phyloP scores from a whole-genome alignment of 2,113 vertebrate species.

The Electrona antarctica region DNA sequence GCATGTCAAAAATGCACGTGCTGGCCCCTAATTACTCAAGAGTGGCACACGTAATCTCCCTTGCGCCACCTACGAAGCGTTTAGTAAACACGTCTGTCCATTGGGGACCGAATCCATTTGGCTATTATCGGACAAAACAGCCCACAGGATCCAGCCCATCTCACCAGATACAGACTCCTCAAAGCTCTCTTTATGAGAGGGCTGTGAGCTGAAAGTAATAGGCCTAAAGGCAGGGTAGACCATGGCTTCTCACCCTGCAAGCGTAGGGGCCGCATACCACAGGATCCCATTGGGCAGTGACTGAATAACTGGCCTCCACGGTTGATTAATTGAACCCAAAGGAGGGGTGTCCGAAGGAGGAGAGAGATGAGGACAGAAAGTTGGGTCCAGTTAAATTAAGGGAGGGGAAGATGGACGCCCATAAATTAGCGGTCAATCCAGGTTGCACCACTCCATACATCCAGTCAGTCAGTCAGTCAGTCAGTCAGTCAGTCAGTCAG shows the following conservation, averaged over 20 bases:
- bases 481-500: too few relatives aligned
- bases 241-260: slow-evolving; percentile 76
- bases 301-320: slow-evolving; percentile 72
- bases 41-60: slow-evolving; percentile 65
- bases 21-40: slow-evolving; percentile 38
- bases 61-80: slow-evolving; percentile 49
- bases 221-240: slow-evolving; percentile 68
- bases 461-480: slow-evolving; percentile 12
- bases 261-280: slow-evolving; percentile 70
- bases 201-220: slow-evolving; percentile 80
- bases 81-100: slow-evolving; percentile 74
- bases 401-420: slow-evolving; percentile 42
- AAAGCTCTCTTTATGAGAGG: slow-evolving; percentile 73
- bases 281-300: slow-evolving; percentile 62
- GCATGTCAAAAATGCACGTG: neutral
- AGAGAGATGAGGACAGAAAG: slow-evolving; percentile 41
- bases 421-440: slow-evolving; percentile 49
- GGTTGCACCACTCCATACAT: slow-evolving; percentile 42
- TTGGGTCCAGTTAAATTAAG: slow-evolving; percentile 43
- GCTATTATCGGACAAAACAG: slow-evolving; percentile 69
- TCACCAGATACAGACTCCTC: slow-evolving; percentile 57
- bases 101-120: slow-evolving; percentile 53
- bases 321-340: slow-evolving; percentile 75
- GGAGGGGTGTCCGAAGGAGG: slow-evolving; percentile 61
- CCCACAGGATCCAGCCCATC: slow-evolving; percentile 61